These are phyloP conservation scores for Pasiphila rectangulata DNA, from an alignment of 2,888 invertebrate species.

Conservation along the genomic window DNA sequence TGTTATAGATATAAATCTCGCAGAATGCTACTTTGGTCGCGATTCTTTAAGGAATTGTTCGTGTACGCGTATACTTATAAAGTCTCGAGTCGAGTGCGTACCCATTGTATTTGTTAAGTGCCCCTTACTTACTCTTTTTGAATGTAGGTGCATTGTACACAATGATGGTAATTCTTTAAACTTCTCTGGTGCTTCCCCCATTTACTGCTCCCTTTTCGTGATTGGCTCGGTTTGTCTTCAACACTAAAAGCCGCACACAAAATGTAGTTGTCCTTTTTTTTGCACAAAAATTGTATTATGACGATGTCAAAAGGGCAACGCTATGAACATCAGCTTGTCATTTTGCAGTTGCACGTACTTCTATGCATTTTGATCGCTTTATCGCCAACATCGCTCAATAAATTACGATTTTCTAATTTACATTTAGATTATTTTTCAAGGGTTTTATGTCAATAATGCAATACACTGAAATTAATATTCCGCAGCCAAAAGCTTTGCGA, in stretches of 20 bases:
- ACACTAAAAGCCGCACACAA: conserved; percentile 6
- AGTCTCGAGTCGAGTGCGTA: conserved; percentile 44
- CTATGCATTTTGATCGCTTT: neutral
- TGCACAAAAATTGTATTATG: conserved; percentile 32
- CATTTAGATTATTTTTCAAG: too few relatives aligned
- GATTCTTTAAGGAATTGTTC: conserved; percentile 36
- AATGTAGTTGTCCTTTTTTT: neutral
- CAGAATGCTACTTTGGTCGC: conserved; percentile 36
- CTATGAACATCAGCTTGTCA: conserved; percentile 31
- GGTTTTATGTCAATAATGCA: too few relatives aligned
- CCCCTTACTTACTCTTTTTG: conserved; percentile 39
- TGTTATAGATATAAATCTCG: conserved; percentile 12
- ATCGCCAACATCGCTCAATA: neutral
- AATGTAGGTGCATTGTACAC: conserved; percentile 38
- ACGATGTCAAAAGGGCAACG: conserved; percentile 47
- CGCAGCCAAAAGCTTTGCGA: too few relatives aligned
- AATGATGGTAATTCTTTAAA: conserved; percentile 39
- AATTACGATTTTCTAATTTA: too few relatives aligned
- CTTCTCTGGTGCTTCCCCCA: conserved; percentile 30
- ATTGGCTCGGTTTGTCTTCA: conserved; percentile 5
- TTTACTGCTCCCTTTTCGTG: conserved; percentile 9
- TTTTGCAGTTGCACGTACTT: conserved; percentile 35
- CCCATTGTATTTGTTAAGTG: conserved; percentile 44
- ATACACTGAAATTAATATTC: too few relatives aligned
- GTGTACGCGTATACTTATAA: conserved; percentile 42